Evolutionary conservation across 2,797 vertebrate genomes (phyloP), one percentile per base, ranked within the genome.

Genomic region (Karalla daura): DNA sequence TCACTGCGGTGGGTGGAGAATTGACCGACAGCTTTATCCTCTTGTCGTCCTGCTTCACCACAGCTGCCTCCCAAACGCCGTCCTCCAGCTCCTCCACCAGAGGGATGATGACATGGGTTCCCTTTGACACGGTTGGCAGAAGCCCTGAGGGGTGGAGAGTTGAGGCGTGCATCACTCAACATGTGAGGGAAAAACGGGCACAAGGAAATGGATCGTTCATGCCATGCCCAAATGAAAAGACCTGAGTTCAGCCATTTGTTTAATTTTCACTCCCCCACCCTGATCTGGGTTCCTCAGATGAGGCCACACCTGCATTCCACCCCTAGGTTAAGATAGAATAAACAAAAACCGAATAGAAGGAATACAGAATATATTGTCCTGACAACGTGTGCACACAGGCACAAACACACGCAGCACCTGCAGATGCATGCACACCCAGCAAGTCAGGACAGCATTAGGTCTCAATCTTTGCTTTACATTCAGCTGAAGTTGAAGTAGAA

Each of bases 71-170:
- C 96, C 96, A 97, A 23, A 74, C 8, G 6, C 62, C 49, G 4
- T 87, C 88, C 76, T 90, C 30, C 58, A 93, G 52, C 3, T 84
- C 67, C 3, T 91, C 80, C 56, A 94, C 91, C 61, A 94, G 24
- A 4, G 90, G 92, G 40, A 96, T 74, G 58, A 94, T 91, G 28
- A 95, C 80, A 7, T 94, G 94, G 0, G 95, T 96, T 65, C 87
- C 91, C 69, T 93, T 95, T 6, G 95, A 86, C 67, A 95, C 81
- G 0, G 81, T 63, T 0, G 95, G 95, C 39, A 74, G 78, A 3
- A 73, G 64, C 18, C 93, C 94, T 94, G 66, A n/a, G n/a, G 15
- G 15, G 39, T 14, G 6, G 61, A 6, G 23, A 20, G 14, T 54
- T 13, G 11, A 70, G 23, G 61, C 32, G 37, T n/a, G 28, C 6